Percentiles rank a stretch among this genome's conserved stretches.
These are phyloP conservation scores for Eubasilissa regina DNA, from an alignment of 1,140 invertebrate genomes.

Conservation along the genomic window DNA sequence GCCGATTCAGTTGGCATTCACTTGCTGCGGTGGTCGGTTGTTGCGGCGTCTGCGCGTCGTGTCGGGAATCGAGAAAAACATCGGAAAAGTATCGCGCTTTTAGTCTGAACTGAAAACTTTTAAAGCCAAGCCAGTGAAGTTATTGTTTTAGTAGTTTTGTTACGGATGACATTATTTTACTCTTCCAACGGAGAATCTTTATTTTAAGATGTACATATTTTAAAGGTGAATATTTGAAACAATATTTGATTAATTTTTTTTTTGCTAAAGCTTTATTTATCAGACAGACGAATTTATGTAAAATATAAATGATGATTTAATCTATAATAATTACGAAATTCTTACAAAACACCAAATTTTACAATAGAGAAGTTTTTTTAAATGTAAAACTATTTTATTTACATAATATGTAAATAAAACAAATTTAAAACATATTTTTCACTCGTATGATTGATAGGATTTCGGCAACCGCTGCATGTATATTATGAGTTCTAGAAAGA, in stretches of 20 bases:
- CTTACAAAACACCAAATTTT: background rate
- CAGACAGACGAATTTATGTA: background rate
- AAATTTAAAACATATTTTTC: no score
- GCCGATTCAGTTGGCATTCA: conserved; percentile 41
- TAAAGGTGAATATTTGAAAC: background rate
- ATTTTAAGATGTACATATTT: background rate
- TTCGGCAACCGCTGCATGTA: no score
- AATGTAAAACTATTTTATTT: no score
- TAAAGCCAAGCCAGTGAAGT: background rate
- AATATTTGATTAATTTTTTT: background rate
- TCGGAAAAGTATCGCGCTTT: conserved; percentile 32
- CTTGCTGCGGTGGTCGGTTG: conserved; percentile 36
- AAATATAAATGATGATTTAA: background rate
- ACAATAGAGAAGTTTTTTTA: no score
- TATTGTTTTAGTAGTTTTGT: background rate
- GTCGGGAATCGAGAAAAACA: conserved; percentile 37
- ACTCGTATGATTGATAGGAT: no score
- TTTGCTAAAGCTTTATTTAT: background rate
- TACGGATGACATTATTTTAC: no score
- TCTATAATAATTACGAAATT: no score
- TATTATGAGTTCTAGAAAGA: no score
- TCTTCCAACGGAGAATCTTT: no score
- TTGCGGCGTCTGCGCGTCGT: background rate
- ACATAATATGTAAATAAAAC: no score
- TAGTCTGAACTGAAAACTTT: conserved; percentile 6